Base-by-base conservation (phyloP, 2,113 vertebrate species). In the Prinia subflava region DNA sequence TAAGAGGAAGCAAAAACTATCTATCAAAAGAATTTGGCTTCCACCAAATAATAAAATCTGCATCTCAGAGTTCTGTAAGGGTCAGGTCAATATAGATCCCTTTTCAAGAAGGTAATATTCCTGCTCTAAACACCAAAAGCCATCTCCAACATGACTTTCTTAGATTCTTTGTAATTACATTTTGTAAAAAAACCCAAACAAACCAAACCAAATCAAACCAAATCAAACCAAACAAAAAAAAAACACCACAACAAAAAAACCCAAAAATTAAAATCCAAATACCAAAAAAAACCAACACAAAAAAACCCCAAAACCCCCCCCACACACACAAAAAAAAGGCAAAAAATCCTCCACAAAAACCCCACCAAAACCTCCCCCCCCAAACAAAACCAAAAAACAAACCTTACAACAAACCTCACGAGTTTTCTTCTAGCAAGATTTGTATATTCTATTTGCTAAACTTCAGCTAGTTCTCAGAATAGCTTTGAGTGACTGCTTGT, bases 61-160 rank as follows among this genome's bases (percentile, higher is more conserved):
- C 11, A 35, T 63, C 7, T 73, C 25, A 31, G 57, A 20, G 4
- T 62, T 41, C 11, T 60, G 1, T 25, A 89, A 56, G 8, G 3
- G 3, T 62, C 17, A n/a, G 23, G 14, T 71, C 10, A 67, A 33
- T 24, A 74, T 6, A n/a, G 14, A 42, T 0, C 0, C 2, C 6
- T 10, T 65, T 31, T 33, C 15, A 73, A 84, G 37, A 13, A 82
- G n/a, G 24, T 19, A n/a, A 37, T 33, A 47, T 31, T 60, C 14
- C 30, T 69, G 5, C 19, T 85, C 7, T 56, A 75, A 69, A 50
- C 3, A 65, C 5, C 24, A 33, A 69, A 80, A 13, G 6, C 5
- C 1, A 11, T 47, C 6, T 78, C 30, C 12, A 33, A 10, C 3
- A 25, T 11, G 2, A 37, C 6, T 87, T 85, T 47, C 10, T 52